Base-by-base conservation (phyloP, 2,797 vertebrate genomes). In the Glossophaga mutica region DNA sequence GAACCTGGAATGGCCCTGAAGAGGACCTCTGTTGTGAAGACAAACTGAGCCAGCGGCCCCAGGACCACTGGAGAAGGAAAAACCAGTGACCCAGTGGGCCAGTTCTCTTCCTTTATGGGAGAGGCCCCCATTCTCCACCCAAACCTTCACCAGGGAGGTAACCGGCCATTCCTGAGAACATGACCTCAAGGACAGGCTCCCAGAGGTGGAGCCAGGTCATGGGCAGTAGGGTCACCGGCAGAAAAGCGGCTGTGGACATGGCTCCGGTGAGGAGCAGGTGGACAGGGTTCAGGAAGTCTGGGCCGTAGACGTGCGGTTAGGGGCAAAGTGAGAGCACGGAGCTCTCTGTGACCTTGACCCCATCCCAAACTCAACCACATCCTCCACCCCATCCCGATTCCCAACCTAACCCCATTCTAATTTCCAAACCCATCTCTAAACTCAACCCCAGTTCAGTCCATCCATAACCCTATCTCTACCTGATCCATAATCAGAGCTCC, bases 161-260 rank as follows among this genome's bases (percentile, higher is more conserved):
- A 57, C n/a, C 19, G 19, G 44, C 34, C 44, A 29, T 29, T 42
- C 8, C 48, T 11, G 34, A 82, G 59, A 81, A 48, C 22, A 3
- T 0, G 14, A 16, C 42, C 14, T 2, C 0, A 3, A 67, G 42
- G 24, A 32, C 44, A 26, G 37, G 12, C 88, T 89, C 39, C 9
- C 50, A 12, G 59, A 37, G 62, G 2, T 1, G 32, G 91, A 24
- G 2, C 8, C 9, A 8, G 21, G 42, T 19, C 55, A n/a, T 29
- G n/a, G 67, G 87, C 37, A 22, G 68, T 6, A 42, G 37, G 21
- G 55, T 2, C 37, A 19, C 37, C 50, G 4, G 29, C 6, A 3
- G 22, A 1, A 37, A 15, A 21, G 26, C 2, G 6, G 52, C 0
- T 0, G 1, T 22, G 21, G 50, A 26, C 12, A 5, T 3, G 12